Evolutionary conservation across 35 echinoderm and acorn worm species (phyloP).

Genomic region (Patiria miniata): DNA sequence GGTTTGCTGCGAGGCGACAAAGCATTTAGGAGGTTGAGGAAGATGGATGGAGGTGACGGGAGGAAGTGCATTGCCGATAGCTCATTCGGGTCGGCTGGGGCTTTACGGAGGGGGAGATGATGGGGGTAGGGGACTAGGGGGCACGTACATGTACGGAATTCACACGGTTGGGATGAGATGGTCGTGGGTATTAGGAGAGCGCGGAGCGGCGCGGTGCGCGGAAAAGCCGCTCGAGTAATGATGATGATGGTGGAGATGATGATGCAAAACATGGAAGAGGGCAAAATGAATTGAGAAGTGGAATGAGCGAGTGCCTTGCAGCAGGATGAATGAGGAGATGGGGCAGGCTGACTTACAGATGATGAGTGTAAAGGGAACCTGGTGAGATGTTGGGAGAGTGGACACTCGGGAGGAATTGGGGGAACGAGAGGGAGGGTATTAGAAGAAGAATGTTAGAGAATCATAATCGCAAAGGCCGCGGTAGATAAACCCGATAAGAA

Average conservation of each 20-base stretch:
- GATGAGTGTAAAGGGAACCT: too few relatives aligned
- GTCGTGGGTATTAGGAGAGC: not conserved
- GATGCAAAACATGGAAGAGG: not conserved
- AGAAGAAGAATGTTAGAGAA: too few relatives aligned
- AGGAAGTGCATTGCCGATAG: conserved; percentile 1
- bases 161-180: not conserved
- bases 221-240: not conserved
- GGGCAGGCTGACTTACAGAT: too few relatives aligned
- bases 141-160: not conserved
- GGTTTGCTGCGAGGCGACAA: conserved; percentile 23
- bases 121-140: not conserved
- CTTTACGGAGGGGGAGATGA: not conserved
- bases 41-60: conserved; percentile 20
- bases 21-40: conserved; percentile 24
- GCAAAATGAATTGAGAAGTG: conserved; percentile 11
- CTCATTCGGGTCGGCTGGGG: conserved; percentile 5
- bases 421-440: too few relatives aligned
- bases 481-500: too few relatives aligned
- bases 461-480: too few relatives aligned
- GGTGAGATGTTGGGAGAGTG: too few relatives aligned
- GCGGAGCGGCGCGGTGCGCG: not conserved
- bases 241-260: not conserved
- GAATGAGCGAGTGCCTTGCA: not conserved
- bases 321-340: too few relatives aligned
- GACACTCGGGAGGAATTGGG: too few relatives aligned